Base-by-base conservation (phyloP, 2,888 invertebrate species). In the Phalera bucephala region DNA sequence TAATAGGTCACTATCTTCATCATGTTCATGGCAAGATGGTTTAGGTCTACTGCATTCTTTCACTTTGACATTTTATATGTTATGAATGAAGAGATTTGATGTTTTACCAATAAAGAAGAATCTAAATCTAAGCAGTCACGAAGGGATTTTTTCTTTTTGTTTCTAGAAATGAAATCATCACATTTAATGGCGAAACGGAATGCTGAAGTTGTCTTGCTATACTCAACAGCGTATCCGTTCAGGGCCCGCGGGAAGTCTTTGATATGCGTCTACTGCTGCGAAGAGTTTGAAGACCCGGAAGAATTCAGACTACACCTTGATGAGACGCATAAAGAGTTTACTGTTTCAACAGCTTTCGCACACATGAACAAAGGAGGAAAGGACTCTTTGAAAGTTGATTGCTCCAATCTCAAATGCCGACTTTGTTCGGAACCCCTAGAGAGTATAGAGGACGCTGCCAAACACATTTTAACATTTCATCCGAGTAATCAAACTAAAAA, bases 181-280 rank as follows among this genome's bases (percentile, higher is more conserved):
- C 70, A 67, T 59, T 35, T 59, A 51, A 69, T 67, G 72, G 79
- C 75, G 65, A 85, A 75, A 77, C 57, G 69, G 63, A 87, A 87
- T 51, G 86, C 86, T 31, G 78, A 82, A 62, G 62, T 80, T 44
- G 67, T 89, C 36, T 74, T 89, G 72, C 58, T 73, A 69, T 80
- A 78, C 63, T 72, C 86, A 8, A 85, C 86, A 22, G 70, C 74
- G 26, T 82, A 80, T 56, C 88, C 88, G 46, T 88, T 87, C 75
- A 72, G 87, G 52, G 67, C 82, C 36, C 71, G 66, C 34, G 75
- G 76, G 6, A 77, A 75, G 40, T 52, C 45, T 8, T 60, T 86
- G 52, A 64, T 79, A 36, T 88, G 88, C 55, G 85, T 86, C 45
- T 88, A 81, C 69, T 88, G 88, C 71, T 69, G 74, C 45, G 85